Conservation (phyloP, 2,113 vertebrate species). For the Vulpes vulpes region DNA sequence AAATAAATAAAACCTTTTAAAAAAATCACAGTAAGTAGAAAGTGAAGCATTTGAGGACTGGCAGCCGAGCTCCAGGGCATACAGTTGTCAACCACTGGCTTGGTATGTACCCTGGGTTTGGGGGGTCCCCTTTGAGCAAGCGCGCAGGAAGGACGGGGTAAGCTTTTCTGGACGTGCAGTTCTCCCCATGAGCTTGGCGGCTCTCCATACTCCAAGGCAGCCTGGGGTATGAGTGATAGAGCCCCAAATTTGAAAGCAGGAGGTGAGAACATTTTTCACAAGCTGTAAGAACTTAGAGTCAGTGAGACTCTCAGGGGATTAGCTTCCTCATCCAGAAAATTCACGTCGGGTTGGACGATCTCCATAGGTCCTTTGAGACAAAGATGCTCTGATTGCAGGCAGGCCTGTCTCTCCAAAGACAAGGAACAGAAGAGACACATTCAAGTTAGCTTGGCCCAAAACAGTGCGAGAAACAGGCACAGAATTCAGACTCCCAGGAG, state of each 20-base stretch:
- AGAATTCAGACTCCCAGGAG: background rate
- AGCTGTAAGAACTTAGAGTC: background rate
- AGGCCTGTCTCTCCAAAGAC: background rate
- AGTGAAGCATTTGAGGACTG: background rate
- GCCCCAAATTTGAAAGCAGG: background rate
- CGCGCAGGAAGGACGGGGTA: background rate
- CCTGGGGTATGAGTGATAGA: background rate
- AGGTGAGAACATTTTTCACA: background rate
- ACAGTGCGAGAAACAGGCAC: background rate
- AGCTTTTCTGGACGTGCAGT: background rate
- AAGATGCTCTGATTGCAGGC: background rate
- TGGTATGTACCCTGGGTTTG: background rate
- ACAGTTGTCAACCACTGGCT: background rate
- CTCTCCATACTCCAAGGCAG: background rate
- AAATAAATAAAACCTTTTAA: too few relatives aligned
- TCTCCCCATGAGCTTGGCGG: background rate
- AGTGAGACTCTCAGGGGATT: background rate
- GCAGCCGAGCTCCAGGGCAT: background rate
- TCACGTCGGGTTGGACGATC: background rate
- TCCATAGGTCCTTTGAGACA: background rate
- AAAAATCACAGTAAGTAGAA: background rate
- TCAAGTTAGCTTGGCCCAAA: background rate
- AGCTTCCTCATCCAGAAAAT: slow-evolving; percentile 12
- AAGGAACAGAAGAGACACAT: background rate
- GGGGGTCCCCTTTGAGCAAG: background rate